Percentiles rank a stretch among this genome's conserved stretches.
Conservation (phyloP, 2,888 invertebrate species). For the Macaria notata region DNA sequence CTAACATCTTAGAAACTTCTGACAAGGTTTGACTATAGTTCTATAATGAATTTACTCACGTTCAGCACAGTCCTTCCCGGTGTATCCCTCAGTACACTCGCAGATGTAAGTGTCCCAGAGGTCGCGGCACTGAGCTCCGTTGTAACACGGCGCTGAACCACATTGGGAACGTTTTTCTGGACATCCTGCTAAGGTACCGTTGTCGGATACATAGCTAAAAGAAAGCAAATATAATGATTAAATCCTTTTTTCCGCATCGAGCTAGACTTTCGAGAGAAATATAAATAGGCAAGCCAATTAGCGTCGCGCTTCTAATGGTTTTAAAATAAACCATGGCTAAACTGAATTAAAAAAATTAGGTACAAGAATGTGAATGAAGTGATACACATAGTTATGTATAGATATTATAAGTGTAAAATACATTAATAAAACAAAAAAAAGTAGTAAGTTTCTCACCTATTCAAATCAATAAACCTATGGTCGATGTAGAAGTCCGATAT, state of each 20-base stretch:
- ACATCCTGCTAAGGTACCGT: constrained; percentile 94
- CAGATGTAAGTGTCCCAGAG: constrained; percentile 95
- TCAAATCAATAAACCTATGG: constrained; percentile 92
- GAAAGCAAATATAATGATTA: background rate
- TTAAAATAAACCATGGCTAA: too few species aligned
- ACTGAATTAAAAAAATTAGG: too few species aligned
- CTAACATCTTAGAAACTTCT: too few species aligned
- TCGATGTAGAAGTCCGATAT: constrained; percentile 94
- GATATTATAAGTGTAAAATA: too few species aligned
- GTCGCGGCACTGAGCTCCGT: constrained; percentile 93
- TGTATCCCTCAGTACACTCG: constrained; percentile 91
- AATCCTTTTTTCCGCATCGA: too few species aligned
- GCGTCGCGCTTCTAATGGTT: too few species aligned
- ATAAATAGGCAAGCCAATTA: too few species aligned
- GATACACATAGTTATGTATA: too few species aligned
- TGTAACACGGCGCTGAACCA: constrained; percentile 91
- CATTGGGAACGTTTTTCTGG: constrained; percentile 92
- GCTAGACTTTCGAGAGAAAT: too few species aligned
- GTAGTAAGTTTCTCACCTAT: constrained; percentile 74
- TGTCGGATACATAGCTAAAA: constrained; percentile 90
- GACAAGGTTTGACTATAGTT: too few species aligned
- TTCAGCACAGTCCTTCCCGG: constrained; percentile 95
- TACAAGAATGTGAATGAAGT: too few species aligned
- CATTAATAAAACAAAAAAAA: too few species aligned
- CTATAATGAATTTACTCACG: constrained; percentile 61